Percentiles rank a stretch among this genome's conserved stretches.
Evolutionary conservation across 1,140 invertebrate genomes (phyloP).

Genomic region (Gonioctena quinquepunctata): DNA sequence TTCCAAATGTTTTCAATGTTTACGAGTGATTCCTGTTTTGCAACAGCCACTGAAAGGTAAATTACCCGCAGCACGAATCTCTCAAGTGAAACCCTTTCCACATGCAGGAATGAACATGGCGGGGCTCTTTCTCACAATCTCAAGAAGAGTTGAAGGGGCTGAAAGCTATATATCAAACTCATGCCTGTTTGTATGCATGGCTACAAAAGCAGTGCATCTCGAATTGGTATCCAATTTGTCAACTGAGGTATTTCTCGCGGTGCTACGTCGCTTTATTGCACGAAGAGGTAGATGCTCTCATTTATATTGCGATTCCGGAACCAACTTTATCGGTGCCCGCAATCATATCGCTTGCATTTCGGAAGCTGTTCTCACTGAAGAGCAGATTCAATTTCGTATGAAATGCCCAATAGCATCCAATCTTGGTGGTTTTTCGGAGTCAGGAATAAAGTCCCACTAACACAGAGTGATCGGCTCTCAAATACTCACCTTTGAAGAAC

Average conservation of each 20-base stretch:
- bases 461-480: too few species aligned
- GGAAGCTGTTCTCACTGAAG: background rate
- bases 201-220: constrained; percentile 47
- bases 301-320: constrained; percentile 45
- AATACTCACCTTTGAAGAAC: constrained; percentile 34
- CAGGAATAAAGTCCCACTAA: constrained; percentile 52
- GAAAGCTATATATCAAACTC: too few species aligned
- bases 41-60: too few species aligned
- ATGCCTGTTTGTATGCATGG: constrained; percentile 48
- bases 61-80: too few species aligned
- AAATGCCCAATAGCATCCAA: constrained; percentile 47
- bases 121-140: too few species aligned
- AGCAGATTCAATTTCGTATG: constrained; percentile 12
- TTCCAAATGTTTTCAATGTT: too few species aligned
- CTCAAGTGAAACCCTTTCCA: too few species aligned
- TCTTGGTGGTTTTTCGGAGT: constrained; percentile 57
- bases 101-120: too few species aligned
- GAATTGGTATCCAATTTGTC: constrained; percentile 46
- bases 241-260: constrained; percentile 44
- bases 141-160: too few species aligned
- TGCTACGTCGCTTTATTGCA: background rate
- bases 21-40: too few species aligned
- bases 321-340: constrained; percentile 42
- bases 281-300: constrained; percentile 16
- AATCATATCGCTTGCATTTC: constrained; percentile 23